Evolutionary conservation across 2,113 vertebrate species (phyloP).

Genomic region (Mohoua ochrocephala): DNA sequence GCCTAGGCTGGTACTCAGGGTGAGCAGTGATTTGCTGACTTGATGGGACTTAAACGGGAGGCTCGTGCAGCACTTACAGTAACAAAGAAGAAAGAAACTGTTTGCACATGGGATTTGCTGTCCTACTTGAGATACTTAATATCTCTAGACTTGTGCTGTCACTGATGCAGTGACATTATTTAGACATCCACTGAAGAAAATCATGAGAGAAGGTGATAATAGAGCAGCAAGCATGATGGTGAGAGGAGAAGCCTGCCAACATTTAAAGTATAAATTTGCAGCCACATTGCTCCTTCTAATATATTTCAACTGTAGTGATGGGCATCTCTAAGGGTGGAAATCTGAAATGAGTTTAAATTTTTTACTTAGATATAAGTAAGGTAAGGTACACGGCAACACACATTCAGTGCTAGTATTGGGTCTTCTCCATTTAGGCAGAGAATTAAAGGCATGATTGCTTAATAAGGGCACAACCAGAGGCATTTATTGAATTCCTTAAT

Average conservation of each 20-base stretch:
- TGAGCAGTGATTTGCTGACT: neutral
- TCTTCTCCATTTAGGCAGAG: neutral
- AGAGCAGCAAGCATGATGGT: neutral
- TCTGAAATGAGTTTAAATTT: neutral
- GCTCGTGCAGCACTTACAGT: neutral
- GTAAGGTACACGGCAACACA: neutral
- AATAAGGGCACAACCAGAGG: neutral
- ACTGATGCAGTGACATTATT: neutral
- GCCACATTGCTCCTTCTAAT: neutral
- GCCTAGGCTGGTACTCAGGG: neutral
- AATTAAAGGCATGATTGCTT: neutral
- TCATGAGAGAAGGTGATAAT: neutral
- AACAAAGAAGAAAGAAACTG: neutral
- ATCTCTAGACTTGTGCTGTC: neutral
- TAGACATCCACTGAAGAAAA: neutral
- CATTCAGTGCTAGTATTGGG: neutral
- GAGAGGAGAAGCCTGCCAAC: neutral
- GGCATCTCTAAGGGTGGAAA: neutral
- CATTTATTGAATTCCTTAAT: constrained; percentile 18
- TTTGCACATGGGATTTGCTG: neutral
- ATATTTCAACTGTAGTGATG: neutral
- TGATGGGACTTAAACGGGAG: neutral
- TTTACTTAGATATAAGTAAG: neutral
- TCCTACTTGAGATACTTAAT: neutral
- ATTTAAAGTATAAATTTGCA: neutral